Evolutionary conservation across 2,888 invertebrate genomes (phyloP), one percentile per base, ranked within the genome.

Genomic region (Willowsia nigromaculata): DNA sequence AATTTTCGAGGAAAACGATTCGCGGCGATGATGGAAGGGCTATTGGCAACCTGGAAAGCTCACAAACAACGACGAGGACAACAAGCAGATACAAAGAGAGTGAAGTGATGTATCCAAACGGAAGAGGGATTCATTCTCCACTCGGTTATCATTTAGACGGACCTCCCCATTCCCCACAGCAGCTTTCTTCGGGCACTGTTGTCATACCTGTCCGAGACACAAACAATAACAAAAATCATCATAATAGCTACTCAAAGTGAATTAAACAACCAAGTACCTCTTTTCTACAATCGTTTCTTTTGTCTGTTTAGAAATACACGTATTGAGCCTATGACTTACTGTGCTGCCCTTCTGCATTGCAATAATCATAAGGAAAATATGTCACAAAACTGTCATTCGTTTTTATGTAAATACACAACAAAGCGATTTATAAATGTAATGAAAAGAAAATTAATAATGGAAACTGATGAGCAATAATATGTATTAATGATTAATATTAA

Each of bases 91-190:
- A 90, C 85, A 92, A 92, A 89, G 93, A 92, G 74, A 92, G 91
- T 0, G 92, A 92, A 88, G 89, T 93, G 1, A 92, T 92, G 91
- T 93, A 92, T 83, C 93, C 93, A n/a, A 93, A 93, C 83, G 93
- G 93, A 50, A 80, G 88, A 56, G 90, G 93, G 25, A 90, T 91
- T 0, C 91, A 89, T 13, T 92, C 92, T 0, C 92, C 93, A 15
- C 50, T 90, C 7, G 91, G 91, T 18, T 88, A 86, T 33, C 88
- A 81, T 40, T 86, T 89, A 30, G 83, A 90, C 43, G 82, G 80
- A 33, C 90, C 91, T 25, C 22, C 56, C 1, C 90, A 92, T 59
- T 91, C 91, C 3, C 88, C 90, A 15, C 82, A 74, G 47, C 92
- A 92, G 37, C 82, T 92, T 37, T 92, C 92, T 13, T 91, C 91